These are phyloP conservation scores for Strongylocentrotus purpuratus DNA, from an alignment of 35 echinoderm and acorn worm genomes.

Conservation along the genomic window DNA sequence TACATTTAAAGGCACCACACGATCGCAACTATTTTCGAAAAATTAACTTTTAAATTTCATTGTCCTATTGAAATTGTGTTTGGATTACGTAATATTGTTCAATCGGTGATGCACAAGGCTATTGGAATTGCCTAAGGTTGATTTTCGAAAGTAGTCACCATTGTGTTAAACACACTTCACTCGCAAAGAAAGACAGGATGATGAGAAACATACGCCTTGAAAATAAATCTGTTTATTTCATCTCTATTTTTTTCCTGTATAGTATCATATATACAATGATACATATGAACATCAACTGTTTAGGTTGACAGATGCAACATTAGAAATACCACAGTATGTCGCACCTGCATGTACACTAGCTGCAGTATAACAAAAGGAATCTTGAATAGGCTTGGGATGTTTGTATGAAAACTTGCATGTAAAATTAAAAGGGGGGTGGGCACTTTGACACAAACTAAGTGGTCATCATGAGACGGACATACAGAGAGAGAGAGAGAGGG, in stretches of 20 bases:
- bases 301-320: not conserved
- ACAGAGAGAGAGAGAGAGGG: not conserved
- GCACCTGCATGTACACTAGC: not conserved
- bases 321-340: not conserved
- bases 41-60: no score
- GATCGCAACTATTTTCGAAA: no score
- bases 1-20: no score
- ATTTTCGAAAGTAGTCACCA: no score
- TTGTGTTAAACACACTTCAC: no score
- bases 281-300: not conserved
- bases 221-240: constrained; percentile 48
- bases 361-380: not conserved
- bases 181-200: not conserved
- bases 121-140: no score
- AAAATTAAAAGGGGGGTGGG: not conserved
- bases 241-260: constrained; percentile 4
- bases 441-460: not conserved
- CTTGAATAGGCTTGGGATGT: not conserved
- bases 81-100: no score
- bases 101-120: no score
- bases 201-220: not conserved
- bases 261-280: constrained; percentile 38
- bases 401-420: not conserved
- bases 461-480: no score
- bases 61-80: no score